phyloP scores from a whole-genome alignment of 2,113 vertebrate genomes.

The Thoracochromis brauschi region DNA sequence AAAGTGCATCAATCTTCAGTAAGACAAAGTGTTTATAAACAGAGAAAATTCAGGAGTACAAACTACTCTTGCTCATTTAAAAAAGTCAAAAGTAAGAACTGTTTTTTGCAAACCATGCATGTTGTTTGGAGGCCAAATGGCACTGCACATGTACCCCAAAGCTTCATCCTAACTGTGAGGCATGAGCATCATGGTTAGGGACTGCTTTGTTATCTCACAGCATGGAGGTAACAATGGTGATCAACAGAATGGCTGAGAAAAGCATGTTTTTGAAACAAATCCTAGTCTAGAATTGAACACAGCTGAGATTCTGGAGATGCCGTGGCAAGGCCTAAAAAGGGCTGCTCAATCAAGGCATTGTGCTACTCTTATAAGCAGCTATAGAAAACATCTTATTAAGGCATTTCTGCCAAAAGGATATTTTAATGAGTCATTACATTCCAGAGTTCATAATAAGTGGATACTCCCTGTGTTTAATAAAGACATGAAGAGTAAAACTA shows the following conservation, averaged over 20 bases:
- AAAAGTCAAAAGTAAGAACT: not conserved
- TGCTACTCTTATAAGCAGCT: not conserved
- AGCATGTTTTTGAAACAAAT: not conserved
- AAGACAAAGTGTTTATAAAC: not conserved
- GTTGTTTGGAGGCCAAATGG: not conserved
- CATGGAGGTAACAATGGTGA: not conserved
- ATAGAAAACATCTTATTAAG: not conserved
- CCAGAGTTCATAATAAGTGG: not conserved
- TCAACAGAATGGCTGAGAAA: not conserved
- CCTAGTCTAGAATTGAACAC: not conserved
- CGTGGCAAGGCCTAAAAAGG: not conserved
- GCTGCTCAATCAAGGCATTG: not conserved
- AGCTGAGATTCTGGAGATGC: not conserved
- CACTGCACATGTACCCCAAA: not conserved
- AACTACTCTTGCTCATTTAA: not conserved
- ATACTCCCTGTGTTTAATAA: not conserved
- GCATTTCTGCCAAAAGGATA: not conserved
- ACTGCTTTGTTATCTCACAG: not conserved
- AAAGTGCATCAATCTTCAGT: not conserved
- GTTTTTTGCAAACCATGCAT: not conserved
- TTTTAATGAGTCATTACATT: not conserved
- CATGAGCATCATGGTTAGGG: not conserved
- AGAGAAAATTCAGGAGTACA: accelerated
- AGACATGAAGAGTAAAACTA: not conserved
- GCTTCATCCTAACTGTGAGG: not conserved